These are phyloP conservation scores for Alviniconcha strummeri DNA, from an alignment of 2,888 invertebrate species.

Conservation along the genomic window DNA sequence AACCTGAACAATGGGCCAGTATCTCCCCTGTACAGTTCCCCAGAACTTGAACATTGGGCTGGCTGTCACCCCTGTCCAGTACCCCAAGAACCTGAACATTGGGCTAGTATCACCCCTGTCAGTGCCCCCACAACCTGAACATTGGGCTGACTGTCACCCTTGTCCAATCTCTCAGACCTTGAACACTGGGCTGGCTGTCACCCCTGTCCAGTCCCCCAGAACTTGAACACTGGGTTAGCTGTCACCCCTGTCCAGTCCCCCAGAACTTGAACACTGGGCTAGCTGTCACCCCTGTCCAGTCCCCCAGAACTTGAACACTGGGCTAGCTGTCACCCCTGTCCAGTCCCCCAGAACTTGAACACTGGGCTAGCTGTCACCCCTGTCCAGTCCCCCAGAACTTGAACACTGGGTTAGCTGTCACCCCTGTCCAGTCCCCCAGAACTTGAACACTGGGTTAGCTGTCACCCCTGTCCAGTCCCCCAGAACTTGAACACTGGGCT, in stretches of 20 bases:
- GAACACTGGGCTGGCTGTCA: background rate
- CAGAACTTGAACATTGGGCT: background rate
- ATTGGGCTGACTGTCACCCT: too few relatives aligned
- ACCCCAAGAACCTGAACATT: background rate
- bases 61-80: background rate
- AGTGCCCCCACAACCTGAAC: background rate
- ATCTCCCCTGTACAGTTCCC: background rate
- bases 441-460: background rate
- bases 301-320: background rate
- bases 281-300: background rate
- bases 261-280: background rate
- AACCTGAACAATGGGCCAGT: background rate
- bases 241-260: background rate
- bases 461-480: background rate
- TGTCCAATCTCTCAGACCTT: background rate
- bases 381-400: too few relatives aligned
- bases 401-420: too few relatives aligned
- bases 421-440: background rate
- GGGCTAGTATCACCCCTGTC: background rate
- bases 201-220: background rate
- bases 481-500: background rate
- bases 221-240: too few relatives aligned
- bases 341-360: background rate
- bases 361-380: too few relatives aligned
- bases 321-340: background rate